Base-by-base conservation (phyloP, 2,888 invertebrate species). In the Allophyes oxyacanthae region DNA sequence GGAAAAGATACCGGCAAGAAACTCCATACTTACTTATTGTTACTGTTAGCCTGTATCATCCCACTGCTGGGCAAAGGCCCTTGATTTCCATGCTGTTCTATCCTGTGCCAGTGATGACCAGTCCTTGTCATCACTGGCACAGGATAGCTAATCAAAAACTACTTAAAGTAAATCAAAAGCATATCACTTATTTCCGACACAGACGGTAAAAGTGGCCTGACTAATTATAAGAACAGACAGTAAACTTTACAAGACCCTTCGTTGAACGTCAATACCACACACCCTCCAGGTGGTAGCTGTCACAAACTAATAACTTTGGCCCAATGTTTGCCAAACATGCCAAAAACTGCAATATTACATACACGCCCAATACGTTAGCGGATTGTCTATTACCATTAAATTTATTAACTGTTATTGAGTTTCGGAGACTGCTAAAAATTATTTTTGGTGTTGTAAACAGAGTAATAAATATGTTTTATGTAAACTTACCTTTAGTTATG, bases 261-360 rank as follows among this genome's bases (percentile, higher is more conserved):
- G 6, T 36, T 44, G 10, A 7, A 28, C n/a, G n/a, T 33, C 6
- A 26, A 0, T 13, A 25, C 15, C 14, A 37, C 2, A 28, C 0
- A 13, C 13, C 15, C 51, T 37, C 33, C 74, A 74, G 72, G 38
- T 74, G 74, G 41, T 55, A 44, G 48, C 43, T 46, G 54, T 69
- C 58, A 56, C 10, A 15, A 20, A n/a, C 49, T 44, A 60, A 72
- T 69, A 75, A 73, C 59, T 72, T 72, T 46, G 3, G 36, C 5
- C 59, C 42, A 72, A 71, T 82, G 74, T 79, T 82, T 81, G 68
- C 60, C 64, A 78, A 78, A 79, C 77, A 81, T 70, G 81, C 64
- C 73, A 67, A 69, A 51, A 59, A 25, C 51, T 61, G 43, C 65
- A 69, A 68, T 68, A 56, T 10, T 45, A 59, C 64, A 60, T 68